Evolutionary conservation across 1,140 invertebrate genomes (phyloP), one percentile per base, ranked within the genome.

Genomic region (Calliopsis andreniformis): DNA sequence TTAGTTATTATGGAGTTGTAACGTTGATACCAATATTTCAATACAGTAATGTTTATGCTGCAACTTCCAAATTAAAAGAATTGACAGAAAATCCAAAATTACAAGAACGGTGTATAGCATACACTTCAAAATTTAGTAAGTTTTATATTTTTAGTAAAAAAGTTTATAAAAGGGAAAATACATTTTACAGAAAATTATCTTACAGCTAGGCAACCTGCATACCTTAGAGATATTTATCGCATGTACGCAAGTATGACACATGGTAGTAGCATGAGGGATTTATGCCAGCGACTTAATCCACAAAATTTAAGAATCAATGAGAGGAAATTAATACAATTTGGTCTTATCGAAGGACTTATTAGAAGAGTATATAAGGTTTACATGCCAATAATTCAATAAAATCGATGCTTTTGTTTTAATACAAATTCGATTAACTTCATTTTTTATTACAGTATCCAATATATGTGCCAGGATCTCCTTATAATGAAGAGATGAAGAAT

Each of bases 31-130:
- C 98, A 10, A 95, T 99, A 82, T 96, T 99, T 84, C 97, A 97
- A 89, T 99, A 99, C 91, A 96, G 96, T 78, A 99, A 99, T 91
- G 95, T 98, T 78, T 99, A 99, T 90, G 95, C 96, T 61, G 95
- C 95, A 14, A 98, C 97, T 4, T 95, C 97, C n/a, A 95, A 95
- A 85, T 93, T 98, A 1, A 95, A 95, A 80, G 92, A 94, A 55
- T 90, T 97, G 6, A 94, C 95, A 28, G 94, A 95, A 69, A 95
- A 97, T 88, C 85, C 87, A 25, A 91, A 94, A 3, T 91, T 98
- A 56, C 96, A 97, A 88, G 93, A 94, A 61, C 94, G 96, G 45
- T 98, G 97, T 86, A 92, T 97, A 5, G 90, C 93, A 30, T 96
- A 95, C 90, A 95, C 96, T 35, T 94, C 96, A 2, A 94, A 93